These are phyloP conservation scores for Abrostola tripartita DNA, from an alignment of 2,888 invertebrate species.

Conservation along the genomic window DNA sequence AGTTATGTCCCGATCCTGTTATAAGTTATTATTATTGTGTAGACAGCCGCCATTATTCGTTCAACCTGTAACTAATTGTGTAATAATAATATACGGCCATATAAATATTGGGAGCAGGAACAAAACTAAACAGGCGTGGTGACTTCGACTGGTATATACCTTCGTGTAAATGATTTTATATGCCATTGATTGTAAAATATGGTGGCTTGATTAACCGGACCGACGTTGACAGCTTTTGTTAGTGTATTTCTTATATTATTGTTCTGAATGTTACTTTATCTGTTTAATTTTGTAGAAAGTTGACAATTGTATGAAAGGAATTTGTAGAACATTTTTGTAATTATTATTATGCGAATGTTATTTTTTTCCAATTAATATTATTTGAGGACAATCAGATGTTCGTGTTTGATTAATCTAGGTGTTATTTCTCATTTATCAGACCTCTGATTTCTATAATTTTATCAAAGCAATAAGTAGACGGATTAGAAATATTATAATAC, in stretches of 20 bases:
- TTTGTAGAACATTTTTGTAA: no score
- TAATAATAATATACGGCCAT: constrained; percentile 29
- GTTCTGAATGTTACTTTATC: not conserved
- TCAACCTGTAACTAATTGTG: constrained; percentile 15
- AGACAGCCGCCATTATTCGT: constrained; percentile 3
- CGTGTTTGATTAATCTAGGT: no score
- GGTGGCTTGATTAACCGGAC: constrained; percentile 39
- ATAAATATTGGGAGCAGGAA: constrained; percentile 45
- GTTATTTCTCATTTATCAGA: no score
- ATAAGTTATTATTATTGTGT: not conserved
- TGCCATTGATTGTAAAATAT: constrained; percentile 54
- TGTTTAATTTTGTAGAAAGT: not conserved
- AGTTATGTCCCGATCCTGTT: not conserved
- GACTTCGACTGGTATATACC: constrained; percentile 29
- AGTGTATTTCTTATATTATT: not conserved
- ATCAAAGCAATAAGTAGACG: no score
- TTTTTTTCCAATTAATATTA: no score
- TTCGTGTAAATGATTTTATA: constrained; percentile 37
- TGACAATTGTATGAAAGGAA: constrained; percentile 30
- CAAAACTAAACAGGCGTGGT: constrained; percentile 45
- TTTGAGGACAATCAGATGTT: no score
- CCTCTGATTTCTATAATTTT: no score
- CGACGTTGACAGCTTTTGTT: not conserved
- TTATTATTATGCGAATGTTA: no score
- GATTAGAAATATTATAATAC: no score